Percentiles rank a stretch among this genome's conserved stretches.
These are phyloP conservation scores for Colistium nudipinnis DNA, from an alignment of 2,113 vertebrate genomes.

Conservation along the genomic window DNA sequence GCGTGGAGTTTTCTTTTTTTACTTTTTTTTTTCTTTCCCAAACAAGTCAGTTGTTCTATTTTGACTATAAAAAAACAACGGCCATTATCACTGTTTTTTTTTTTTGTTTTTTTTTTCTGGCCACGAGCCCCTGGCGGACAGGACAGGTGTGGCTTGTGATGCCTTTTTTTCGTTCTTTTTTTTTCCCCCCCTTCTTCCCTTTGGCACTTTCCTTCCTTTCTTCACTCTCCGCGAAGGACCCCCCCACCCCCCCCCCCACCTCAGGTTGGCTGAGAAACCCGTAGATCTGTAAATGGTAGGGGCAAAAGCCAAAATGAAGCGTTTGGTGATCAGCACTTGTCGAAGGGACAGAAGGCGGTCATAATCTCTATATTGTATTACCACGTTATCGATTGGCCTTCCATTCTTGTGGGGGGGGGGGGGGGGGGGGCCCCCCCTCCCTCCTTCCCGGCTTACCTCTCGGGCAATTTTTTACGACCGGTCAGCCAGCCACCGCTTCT, in stretches of 20 bases:
- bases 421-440: too few species aligned
- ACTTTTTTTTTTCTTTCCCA: too few species aligned
- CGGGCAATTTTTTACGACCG: constrained; percentile 61
- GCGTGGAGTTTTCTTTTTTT: constrained; percentile 75
- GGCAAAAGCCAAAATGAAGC: constrained; percentile 35
- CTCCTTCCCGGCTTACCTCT: too few species aligned
- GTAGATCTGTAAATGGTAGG: not conserved
- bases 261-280: constrained; percentile 29
- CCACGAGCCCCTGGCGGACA: constrained; percentile 40
- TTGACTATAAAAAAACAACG: constrained; percentile 47
- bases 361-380: constrained; percentile 31
- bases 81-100: constrained; percentile 40
- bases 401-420: too few species aligned
- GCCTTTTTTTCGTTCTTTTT: too few species aligned
- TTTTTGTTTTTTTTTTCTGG: too few species aligned
- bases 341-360: constrained; percentile 13
- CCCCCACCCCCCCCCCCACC: too few species aligned
- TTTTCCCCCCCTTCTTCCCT: constrained; percentile 37
- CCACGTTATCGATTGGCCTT: constrained; percentile 24
- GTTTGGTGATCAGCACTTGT: constrained; percentile 24
- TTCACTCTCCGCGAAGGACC: constrained; percentile 15
- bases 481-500: constrained; percentile 13
- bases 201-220: constrained; percentile 40
- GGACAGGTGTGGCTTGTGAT: constrained; percentile 60
- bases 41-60: constrained; percentile 61